Conservation (phyloP, 2,888 invertebrate species). For the Hipparchia semele region DNA sequence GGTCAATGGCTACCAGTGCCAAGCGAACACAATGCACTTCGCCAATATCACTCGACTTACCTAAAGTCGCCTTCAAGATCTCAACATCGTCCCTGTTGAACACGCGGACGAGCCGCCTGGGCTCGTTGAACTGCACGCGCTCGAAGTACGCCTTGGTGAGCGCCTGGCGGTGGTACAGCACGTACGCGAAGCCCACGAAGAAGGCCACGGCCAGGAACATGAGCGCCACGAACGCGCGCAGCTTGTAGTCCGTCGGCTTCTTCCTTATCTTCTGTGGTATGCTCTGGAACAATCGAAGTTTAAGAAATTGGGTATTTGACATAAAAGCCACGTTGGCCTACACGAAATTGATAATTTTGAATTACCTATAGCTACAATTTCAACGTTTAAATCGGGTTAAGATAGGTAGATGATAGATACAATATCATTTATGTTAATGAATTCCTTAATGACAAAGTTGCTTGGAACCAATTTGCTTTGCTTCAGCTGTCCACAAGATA, state of each 20-base stretch:
- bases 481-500: no score
- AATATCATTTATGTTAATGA: no score
- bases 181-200: constrained; percentile 92
- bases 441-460: no score
- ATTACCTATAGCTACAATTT: no score
- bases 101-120: constrained; percentile 88
- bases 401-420: no score
- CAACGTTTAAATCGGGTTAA: no score
- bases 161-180: constrained; percentile 92
- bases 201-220: constrained; percentile 92
- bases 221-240: constrained; percentile 90
- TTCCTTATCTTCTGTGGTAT: constrained; percentile 89
- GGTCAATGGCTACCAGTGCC: no score
- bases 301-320: no score
- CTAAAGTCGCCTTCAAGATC: constrained; percentile 86
- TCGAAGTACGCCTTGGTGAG: constrained; percentile 92
- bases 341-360: no score
- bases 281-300: constrained; percentile 74
- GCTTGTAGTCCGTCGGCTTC: constrained; percentile 89
- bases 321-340: no score
- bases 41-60: constrained; percentile 51
- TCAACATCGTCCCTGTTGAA: constrained; percentile 88
- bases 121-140: constrained; percentile 91
- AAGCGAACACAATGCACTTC: no score
- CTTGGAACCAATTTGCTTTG: no score